Base-by-base conservation (phyloP, 2,888 invertebrate genomes). In the Panopea generosa region DNA sequence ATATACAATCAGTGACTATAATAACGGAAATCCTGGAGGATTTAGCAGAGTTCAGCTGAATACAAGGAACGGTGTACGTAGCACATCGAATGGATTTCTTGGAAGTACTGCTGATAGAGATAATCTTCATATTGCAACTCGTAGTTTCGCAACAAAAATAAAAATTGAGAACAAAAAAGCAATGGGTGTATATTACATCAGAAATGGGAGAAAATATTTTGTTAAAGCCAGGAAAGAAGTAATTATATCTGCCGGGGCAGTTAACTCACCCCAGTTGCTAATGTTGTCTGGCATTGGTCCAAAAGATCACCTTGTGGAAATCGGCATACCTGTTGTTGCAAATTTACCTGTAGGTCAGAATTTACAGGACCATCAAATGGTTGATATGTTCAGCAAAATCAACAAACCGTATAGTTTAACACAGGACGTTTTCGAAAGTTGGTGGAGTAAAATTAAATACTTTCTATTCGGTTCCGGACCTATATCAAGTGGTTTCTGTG, bases 1-100 rank as follows among this genome's bases (percentile, higher is more conserved):
- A 38, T 94, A 94, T 88, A 82, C 91, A 1, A 86, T 93, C 40
- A 84, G 93, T 47, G 93, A 94, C 84, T 89, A 94, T 52, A 66
- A 55, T 27, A 55, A 43, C 7, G 65, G 16, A 1, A 55, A 45
- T 16, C 45, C 40, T 16, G 56, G 7, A n/a, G 60, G 60, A 1
- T 60, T 60, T 29, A 20, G 60, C 18, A 27, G 18, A 18, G 16
- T 16, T 2, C 47, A 47, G 29, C 18, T 18, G 3, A 60, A 45
- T 6, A 47, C 47, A 6, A 18, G 60, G 4, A 47, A 27, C 4
- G 60, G 60, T n/a, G 20, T 29, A 11, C 26, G 60, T 11, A 50
- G 62, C 16, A 62, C 62, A 14, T 27, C 50, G 0, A 6, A 50
- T 27, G 62, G 38, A 29, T 62, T 29, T 49, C 24, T 65, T 55